phyloP scores from a whole-genome alignment of 2,888 invertebrate species.

The Dexiosoma caninum region DNA sequence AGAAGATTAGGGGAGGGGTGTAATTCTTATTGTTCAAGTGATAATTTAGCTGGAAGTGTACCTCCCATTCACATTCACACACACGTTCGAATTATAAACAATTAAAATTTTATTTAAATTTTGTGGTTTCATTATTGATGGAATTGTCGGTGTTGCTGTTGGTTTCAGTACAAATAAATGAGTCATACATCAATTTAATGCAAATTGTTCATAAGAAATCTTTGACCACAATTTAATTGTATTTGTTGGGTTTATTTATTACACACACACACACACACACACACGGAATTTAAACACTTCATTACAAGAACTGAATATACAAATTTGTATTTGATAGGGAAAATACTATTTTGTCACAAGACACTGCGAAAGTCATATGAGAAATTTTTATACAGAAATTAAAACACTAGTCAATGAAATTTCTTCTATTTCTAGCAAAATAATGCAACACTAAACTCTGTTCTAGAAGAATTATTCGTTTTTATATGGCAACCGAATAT shows the following conservation, averaged over 20 bases:
- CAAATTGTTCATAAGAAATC: constrained; percentile 40
- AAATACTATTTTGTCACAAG: not conserved
- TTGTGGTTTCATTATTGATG: constrained; percentile 26
- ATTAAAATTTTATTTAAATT: constrained; percentile 37
- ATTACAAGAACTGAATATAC: not conserved
- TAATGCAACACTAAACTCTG: too few relatives aligned
- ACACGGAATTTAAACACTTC: not conserved
- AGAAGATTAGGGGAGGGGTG: not conserved
- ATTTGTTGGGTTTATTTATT: constrained; percentile 21
- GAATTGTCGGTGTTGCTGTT: not conserved
- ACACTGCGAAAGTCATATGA: not conserved
- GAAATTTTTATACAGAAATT: not conserved
- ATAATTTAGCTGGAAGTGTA: constrained; percentile 9
- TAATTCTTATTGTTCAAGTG: not conserved
- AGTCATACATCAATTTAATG: constrained; percentile 21
- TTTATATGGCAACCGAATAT: too few relatives aligned
- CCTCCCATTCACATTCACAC: too few relatives aligned
- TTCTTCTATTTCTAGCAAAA: too few relatives aligned
- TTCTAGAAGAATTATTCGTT: too few relatives aligned
- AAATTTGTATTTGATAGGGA: not conserved
- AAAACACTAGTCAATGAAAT: not conserved
- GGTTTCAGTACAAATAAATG: constrained; percentile 1
- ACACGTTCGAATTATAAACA: constrained; percentile 16
- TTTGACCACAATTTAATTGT: constrained; percentile 50
- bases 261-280: not conserved